Percentiles rank a stretch among this genome's conserved stretches.
Conservation (phyloP, 2,888 invertebrate genomes). For the Cerastis leucographa region DNA sequence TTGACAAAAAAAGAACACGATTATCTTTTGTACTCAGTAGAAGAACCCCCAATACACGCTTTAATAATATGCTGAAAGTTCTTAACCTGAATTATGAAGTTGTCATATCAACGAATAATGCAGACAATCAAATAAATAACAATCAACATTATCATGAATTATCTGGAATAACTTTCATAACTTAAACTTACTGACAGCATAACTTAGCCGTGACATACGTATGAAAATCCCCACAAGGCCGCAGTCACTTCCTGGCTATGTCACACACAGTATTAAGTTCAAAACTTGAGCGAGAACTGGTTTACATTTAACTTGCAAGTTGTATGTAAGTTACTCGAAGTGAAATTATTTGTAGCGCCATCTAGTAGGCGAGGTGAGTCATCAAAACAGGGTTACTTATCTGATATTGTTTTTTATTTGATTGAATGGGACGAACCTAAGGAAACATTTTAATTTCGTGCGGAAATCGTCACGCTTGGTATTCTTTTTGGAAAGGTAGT, state of each 20-base stretch:
- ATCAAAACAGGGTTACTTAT: background rate
- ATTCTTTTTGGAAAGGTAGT: background rate
- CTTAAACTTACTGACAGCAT: conserved; percentile 20
- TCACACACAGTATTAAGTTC: conserved; percentile 38
- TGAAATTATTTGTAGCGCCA: conserved; percentile 45
- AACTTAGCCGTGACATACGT: conserved; percentile 51
- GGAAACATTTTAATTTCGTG: background rate
- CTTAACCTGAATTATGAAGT: background rate
- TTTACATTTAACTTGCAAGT: conserved; percentile 34
- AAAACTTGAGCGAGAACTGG: conserved; percentile 43
- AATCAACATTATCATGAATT: conserved; percentile 39
- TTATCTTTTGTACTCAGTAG: too few relatives aligned
- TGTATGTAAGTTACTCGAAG: conserved; percentile 16
- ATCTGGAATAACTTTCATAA: conserved; percentile 38
- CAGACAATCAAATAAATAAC: background rate
- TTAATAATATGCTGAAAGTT: background rate
- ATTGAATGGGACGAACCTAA: background rate
- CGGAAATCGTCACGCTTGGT: background rate
- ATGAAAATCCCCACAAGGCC: conserved; percentile 62
- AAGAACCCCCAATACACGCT: background rate
- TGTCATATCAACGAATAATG: conserved; percentile 7
- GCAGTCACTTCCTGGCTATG: conserved; percentile 51
- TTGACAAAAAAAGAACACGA: background rate
- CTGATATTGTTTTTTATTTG: background rate
- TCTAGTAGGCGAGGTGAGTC: conserved; percentile 31